These are phyloP conservation scores for Stenopsyche tienmushanensis DNA, from an alignment of 1,140 invertebrate species.

Conservation along the genomic window DNA sequence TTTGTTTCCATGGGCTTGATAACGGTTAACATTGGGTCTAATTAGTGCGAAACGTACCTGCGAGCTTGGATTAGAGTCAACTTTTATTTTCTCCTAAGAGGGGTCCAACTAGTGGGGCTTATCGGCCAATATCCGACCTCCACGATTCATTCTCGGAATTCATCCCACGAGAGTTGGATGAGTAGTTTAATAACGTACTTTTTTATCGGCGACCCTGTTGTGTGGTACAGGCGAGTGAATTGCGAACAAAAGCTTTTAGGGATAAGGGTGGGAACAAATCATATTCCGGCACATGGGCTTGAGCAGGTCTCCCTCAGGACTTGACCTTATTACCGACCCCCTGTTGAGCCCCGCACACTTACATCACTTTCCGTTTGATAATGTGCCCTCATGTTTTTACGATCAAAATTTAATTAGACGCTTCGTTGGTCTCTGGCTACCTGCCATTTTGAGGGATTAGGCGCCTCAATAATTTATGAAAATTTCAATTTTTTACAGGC, in stretches of 20 bases:
- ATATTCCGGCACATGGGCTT: neutral
- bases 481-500: too few species aligned
- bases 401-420: neutral
- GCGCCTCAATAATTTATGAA: too few species aligned
- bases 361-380: neutral
- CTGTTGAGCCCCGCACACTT: neutral
- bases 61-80: too few species aligned
- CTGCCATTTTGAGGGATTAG: too few species aligned
- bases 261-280: neutral
- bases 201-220: neutral
- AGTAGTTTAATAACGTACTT: neutral
- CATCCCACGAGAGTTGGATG: neutral
- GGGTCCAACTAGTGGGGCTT: too few species aligned
- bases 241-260: neutral
- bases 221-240: neutral
- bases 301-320: neutral
- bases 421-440: too few species aligned
- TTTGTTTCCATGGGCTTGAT: too few species aligned
- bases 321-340: too few species aligned
- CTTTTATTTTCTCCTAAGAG: too few species aligned
- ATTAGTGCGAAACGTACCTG: too few species aligned
- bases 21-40: too few species aligned
- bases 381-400: neutral
- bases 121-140: neutral
- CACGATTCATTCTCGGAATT: neutral